These are phyloP conservation scores for Berghia stephanieae DNA, from an alignment of 1,140 invertebrate species.

Conservation along the genomic window DNA sequence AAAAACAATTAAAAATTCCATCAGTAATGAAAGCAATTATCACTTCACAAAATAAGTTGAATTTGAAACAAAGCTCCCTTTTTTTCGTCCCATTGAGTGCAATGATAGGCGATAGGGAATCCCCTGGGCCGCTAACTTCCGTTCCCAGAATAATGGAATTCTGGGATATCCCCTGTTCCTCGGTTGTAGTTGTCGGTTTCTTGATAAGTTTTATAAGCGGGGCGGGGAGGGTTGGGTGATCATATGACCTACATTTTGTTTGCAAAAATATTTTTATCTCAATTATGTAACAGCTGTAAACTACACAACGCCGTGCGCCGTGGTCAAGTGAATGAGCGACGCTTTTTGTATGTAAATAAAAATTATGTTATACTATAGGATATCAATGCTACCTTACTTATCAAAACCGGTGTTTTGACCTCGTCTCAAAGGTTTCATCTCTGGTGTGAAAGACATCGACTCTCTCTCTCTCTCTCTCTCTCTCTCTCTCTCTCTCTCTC, in stretches of 20 bases:
- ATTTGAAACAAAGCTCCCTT: constrained; percentile 10
- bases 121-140: constrained; percentile 28
- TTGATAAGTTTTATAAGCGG: too few relatives aligned
- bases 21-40: neutral
- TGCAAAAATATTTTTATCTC: too few relatives aligned
- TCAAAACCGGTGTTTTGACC: neutral
- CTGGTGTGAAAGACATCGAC: neutral
- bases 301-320: too few relatives aligned
- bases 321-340: constrained; percentile 31
- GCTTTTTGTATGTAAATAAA: constrained; percentile 20
- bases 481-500: neutral
- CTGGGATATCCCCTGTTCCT: constrained; percentile 31
- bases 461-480: neutral
- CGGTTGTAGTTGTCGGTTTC: too few relatives aligned
- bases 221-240: too few relatives aligned
- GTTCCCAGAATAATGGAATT: constrained; percentile 28
- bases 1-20: neutral
- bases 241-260: too few relatives aligned
- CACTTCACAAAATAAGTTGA: neutral
- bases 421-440: neutral
- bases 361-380: neutral
- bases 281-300: too few relatives aligned
- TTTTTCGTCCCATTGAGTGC: constrained; percentile 32
- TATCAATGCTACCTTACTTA: neutral
- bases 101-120: constrained; percentile 28